Conservation (phyloP, 1,140 invertebrate species). For the Polypedilum vanderplanki region DNA sequence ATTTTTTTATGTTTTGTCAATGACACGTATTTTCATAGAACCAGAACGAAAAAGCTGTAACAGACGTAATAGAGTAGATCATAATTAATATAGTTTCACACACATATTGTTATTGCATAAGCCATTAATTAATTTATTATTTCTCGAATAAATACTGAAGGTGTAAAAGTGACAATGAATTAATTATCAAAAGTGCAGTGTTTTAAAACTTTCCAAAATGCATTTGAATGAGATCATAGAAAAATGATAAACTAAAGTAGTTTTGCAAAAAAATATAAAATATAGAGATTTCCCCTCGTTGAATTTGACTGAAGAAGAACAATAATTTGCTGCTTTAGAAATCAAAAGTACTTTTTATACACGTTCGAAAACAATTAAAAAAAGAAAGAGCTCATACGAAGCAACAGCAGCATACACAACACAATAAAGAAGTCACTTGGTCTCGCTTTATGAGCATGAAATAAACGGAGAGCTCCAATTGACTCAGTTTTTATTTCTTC, state of each 20-base stretch:
- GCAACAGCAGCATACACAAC: too few species aligned
- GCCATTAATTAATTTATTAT: too few species aligned
- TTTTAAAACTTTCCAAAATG: too few species aligned
- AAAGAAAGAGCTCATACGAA: neutral
- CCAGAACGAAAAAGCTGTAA: neutral
- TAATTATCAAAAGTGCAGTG: too few species aligned
- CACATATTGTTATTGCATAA: too few species aligned
- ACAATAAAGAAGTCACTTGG: slow-evolving; percentile 25
- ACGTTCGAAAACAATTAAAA: neutral
- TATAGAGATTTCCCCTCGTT: neutral
- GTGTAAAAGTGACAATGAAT: too few species aligned
- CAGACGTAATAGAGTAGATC: neutral
- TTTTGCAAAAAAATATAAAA: too few species aligned
- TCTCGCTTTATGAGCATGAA: slow-evolving; percentile 23
- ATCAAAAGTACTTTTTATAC: slow-evolving; percentile 7
- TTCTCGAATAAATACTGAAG: too few species aligned
- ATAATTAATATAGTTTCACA: too few species aligned
- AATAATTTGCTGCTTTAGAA: slow-evolving; percentile 14
- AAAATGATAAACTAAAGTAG: too few species aligned
- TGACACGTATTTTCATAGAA: neutral
- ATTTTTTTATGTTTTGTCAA: slow-evolving; percentile 5
- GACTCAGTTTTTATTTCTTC: slow-evolving; percentile 10
- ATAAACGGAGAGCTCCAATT: slow-evolving; percentile 19
- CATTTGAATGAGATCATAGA: too few species aligned
- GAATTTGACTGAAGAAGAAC: slow-evolving; percentile 17